phyloP scores from a whole-genome alignment of 2,888 invertebrate species.

The Apoda limacodes region DNA sequence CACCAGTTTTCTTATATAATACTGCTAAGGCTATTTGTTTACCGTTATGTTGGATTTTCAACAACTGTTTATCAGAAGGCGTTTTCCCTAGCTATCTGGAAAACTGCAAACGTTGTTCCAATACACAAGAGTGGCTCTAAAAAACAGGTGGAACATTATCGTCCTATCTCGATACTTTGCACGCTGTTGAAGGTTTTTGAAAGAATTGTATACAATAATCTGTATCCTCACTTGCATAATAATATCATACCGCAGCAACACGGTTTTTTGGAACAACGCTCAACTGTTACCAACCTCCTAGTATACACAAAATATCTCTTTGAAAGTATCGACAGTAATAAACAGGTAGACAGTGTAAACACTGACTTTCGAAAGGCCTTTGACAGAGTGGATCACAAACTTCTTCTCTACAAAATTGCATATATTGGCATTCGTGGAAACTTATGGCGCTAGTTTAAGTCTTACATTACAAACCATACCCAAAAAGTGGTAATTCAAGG shows the following conservation, averaged over 20 bases:
- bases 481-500: conserved; percentile 17
- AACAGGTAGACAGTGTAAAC: conserved; percentile 16
- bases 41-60: conserved; percentile 1
- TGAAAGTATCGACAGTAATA: conserved; percentile 11
- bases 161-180: conserved; percentile 17
- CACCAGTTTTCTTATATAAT: background rate
- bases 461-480: conserved; percentile 13
- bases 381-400: conserved; percentile 10
- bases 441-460: conserved; percentile 15
- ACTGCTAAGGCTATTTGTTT: background rate
- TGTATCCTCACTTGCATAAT: conserved; percentile 14
- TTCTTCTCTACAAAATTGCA: conserved; percentile 1
- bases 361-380: conserved; percentile 17
- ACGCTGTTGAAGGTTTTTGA: conserved; percentile 17
- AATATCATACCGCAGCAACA: conserved; percentile 12
- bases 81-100: background rate
- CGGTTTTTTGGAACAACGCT: conserved; percentile 13
- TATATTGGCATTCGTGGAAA: conserved; percentile 14
- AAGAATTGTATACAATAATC: conserved; percentile 12
- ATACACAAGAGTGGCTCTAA: conserved; percentile 5
- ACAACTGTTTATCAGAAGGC: background rate
- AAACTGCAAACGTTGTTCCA: conserved; percentile 3
- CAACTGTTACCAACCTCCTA: conserved; percentile 14
- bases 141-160: conserved; percentile 7
- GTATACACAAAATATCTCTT: conserved; percentile 9